phyloP scores from a whole-genome alignment of 2,797 vertebrate genomes.

The Malurus leucopterus region DNA sequence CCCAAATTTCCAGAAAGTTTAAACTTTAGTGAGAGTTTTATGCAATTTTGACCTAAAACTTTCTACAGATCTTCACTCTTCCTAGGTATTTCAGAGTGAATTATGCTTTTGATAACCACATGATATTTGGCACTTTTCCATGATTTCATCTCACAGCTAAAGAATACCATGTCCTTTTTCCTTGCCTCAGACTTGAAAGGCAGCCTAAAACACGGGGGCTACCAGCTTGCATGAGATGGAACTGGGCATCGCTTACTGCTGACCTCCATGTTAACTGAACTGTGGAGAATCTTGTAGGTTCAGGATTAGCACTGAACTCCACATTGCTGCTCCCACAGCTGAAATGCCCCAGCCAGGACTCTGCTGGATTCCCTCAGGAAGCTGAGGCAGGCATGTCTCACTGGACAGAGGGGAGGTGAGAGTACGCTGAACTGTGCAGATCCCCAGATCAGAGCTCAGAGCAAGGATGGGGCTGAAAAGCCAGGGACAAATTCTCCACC shows the following conservation, averaged over 20 bases:
- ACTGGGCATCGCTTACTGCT: not conserved
- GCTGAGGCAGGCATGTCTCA: not conserved
- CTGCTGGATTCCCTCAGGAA: not conserved
- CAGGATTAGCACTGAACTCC: not conserved
- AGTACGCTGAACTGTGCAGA: not conserved
- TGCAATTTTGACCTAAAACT: conserved; percentile 11
- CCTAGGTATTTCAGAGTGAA: not conserved
- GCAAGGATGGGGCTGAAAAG: not conserved
- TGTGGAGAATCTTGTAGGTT: not conserved
- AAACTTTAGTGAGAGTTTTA: not conserved
- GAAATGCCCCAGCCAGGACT: not conserved
- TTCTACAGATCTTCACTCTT: not conserved
- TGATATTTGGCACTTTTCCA: not conserved
- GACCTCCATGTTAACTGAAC: not conserved
- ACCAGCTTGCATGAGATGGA: not conserved
- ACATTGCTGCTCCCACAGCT: not conserved
- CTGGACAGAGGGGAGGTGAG: not conserved
- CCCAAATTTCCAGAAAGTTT: conserved; percentile 17
- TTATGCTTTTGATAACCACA: not conserved
- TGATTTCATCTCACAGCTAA: not conserved
- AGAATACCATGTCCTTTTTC: not conserved
- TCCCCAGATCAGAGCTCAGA: not conserved
- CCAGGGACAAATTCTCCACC: not conserved
- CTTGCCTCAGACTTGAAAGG: not conserved
- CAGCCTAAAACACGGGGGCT: not conserved